A percentile compares a stretch with the other conserved stretches of the same genome.
Evolutionary conservation across 2,113 vertebrate species (phyloP).

Genomic region (Colinus virginianus): DNA sequence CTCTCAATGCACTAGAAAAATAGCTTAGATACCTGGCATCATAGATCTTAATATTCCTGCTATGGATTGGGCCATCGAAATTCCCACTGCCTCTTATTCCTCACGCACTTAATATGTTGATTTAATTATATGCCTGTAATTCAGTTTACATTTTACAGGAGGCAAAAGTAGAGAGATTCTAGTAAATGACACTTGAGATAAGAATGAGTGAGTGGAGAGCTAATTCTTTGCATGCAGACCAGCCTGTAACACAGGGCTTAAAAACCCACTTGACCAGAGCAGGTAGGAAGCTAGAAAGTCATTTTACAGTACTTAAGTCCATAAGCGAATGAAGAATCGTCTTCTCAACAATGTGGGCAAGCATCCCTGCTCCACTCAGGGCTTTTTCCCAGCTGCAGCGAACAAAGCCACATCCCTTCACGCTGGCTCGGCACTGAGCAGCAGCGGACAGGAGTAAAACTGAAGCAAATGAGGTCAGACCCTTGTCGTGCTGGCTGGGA

Average conservation of each 20-base stretch:
- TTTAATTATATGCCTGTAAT: conserved; percentile 58
- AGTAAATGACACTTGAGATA: conserved; percentile 57
- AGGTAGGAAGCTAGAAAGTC: conserved; percentile 2
- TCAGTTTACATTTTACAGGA: conserved; percentile 47
- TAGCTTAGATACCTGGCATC: neutral
- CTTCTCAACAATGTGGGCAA: neutral
- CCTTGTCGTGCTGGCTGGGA: neutral
- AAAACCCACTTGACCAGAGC: neutral
- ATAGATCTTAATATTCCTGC: neutral
- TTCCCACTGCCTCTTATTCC: conserved; percentile 9
- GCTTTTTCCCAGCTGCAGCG: neutral
- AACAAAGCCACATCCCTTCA: neutral
- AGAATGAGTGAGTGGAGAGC: conserved; percentile 9
- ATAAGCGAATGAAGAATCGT: neutral
- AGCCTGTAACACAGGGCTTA: neutral
- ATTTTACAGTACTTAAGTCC: conserved; percentile 1
- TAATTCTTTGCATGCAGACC: neutral
- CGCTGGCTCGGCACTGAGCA: neutral
- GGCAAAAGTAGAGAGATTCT: conserved; percentile 43
- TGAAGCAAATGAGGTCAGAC: neutral
- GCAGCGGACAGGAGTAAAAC: neutral
- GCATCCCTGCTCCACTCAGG: neutral
- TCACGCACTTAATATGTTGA: conserved; percentile 26
- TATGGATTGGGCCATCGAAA: conserved; percentile 9
- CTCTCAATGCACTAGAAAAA: conserved; percentile 5